Conservation (phyloP, 2,888 invertebrate genomes). For the Xylocampa areola region DNA sequence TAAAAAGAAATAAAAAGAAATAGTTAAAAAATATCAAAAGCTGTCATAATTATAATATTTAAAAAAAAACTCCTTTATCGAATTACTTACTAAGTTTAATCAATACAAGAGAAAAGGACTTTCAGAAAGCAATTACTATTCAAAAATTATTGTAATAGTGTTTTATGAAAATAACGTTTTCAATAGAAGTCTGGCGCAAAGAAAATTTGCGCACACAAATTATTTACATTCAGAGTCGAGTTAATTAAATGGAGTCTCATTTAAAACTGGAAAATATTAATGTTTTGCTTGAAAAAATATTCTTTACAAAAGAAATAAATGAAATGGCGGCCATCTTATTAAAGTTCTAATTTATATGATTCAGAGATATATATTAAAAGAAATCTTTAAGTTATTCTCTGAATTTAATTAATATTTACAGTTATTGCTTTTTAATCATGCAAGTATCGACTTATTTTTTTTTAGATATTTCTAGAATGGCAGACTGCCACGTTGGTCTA, state of each 20-base stretch:
- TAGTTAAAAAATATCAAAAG: too few species aligned
- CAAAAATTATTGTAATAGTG: slow-evolving; percentile 8
- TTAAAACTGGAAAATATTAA: slow-evolving; percentile 22
- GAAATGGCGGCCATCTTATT: background rate
- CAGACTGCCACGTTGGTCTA: too few species aligned
- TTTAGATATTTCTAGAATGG: background rate
- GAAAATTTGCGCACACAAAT: slow-evolving; percentile 11
- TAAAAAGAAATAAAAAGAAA: too few species aligned
- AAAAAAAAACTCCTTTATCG: too few species aligned
- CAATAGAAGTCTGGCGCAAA: slow-evolving; percentile 6
- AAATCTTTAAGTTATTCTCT: slow-evolving; percentile 15
- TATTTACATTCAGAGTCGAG: slow-evolving; percentile 19
- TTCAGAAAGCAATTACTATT: slow-evolving; percentile 12
- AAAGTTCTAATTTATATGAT: slow-evolving; percentile 4
- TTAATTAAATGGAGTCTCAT: slow-evolving; percentile 37
- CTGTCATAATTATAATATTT: too few species aligned
- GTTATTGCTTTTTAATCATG: too few species aligned
- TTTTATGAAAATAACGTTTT: slow-evolving; percentile 13
- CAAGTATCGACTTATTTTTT: background rate
- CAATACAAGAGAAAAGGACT: slow-evolving; percentile 4
- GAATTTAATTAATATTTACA: slow-evolving; percentile 12
- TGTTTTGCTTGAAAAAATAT: slow-evolving; percentile 19
- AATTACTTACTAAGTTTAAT: too few species aligned
- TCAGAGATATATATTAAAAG: slow-evolving; percentile 5
- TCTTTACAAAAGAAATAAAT: slow-evolving; percentile 17